Percentiles rank a stretch among this genome's conserved stretches.
Evolutionary conservation across 2,797 vertebrate species (phyloP).

Genomic region (Catamblyrhynchus diadema): DNA sequence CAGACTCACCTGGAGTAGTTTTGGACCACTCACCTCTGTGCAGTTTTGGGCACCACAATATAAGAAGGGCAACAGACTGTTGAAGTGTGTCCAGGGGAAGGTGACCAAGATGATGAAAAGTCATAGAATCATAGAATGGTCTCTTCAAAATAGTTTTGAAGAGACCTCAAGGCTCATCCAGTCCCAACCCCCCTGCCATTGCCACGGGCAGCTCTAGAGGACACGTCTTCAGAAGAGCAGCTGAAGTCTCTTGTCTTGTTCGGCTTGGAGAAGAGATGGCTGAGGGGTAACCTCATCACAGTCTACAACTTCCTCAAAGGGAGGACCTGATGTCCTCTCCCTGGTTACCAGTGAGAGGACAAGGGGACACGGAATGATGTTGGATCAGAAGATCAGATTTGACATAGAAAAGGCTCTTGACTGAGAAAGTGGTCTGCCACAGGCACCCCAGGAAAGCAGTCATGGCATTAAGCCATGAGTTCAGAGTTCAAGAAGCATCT

Average conservation of each 20-base stretch:
- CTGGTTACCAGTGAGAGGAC: background rate
- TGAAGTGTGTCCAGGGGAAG: background rate
- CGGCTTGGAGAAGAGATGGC: background rate
- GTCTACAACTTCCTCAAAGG: background rate
- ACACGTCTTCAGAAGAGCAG: background rate
- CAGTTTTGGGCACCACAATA: background rate
- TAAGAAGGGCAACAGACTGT: background rate
- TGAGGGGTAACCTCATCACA: background rate
- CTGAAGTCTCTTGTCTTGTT: background rate
- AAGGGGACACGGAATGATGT: background rate
- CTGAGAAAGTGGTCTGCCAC: background rate
- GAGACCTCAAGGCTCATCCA: background rate
- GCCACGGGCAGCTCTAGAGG: background rate
- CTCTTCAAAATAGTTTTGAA: background rate
- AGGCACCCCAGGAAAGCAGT: background rate
- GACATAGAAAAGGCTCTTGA: background rate
- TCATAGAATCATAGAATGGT: background rate
- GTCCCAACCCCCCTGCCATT: background rate
- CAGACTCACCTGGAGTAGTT: background rate
- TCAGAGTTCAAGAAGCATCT: background rate
- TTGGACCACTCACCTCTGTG: background rate
- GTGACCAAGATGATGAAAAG: background rate
- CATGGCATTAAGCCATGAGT: background rate
- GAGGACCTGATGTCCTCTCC: background rate
- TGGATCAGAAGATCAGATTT: background rate